phyloP scores from a whole-genome alignment of 2,113 vertebrate species.

The Eulemur rufifrons region DNA sequence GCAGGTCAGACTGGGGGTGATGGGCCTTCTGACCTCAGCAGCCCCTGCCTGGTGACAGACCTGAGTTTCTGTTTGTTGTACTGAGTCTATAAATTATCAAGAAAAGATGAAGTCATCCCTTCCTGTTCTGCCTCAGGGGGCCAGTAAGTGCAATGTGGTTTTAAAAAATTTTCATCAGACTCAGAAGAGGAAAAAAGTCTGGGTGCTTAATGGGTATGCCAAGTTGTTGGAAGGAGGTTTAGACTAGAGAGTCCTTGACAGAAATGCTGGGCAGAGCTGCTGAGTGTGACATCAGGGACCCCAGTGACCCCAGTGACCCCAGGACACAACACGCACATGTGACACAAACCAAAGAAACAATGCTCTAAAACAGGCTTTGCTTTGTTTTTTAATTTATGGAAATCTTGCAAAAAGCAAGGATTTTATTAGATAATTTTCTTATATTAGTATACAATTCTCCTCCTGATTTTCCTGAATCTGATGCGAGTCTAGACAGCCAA shows the following conservation, averaged over 20 bases:
- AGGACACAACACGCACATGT: not conserved
- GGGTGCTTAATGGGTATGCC: not conserved
- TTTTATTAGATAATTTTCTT: not conserved
- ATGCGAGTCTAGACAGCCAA: not conserved
- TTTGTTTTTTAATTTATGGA: constrained; percentile 5
- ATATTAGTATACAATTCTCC: not conserved
- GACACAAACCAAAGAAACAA: not conserved
- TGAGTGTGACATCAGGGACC: not conserved
- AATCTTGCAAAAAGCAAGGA: constrained; percentile 8
- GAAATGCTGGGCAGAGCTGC: not conserved
- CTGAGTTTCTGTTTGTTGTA: not conserved
- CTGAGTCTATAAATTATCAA: not conserved
- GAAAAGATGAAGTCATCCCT: not conserved
- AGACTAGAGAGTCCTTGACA: not conserved
- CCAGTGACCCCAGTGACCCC: too few species aligned
- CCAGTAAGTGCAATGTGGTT: not conserved
- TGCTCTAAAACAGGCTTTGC: not conserved
- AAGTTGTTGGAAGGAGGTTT: not conserved
- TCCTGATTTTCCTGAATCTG: not conserved
- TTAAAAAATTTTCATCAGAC: constrained; percentile 29
- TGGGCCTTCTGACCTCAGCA: not conserved
- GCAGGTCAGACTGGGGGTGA: not conserved
- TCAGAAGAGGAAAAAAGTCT: not conserved
- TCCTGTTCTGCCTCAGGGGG: not conserved
- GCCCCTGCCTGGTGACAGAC: not conserved